These are phyloP conservation scores for Gephyroberyx darwinii DNA, from an alignment of 2,797 vertebrate species.

Conservation along the genomic window DNA sequence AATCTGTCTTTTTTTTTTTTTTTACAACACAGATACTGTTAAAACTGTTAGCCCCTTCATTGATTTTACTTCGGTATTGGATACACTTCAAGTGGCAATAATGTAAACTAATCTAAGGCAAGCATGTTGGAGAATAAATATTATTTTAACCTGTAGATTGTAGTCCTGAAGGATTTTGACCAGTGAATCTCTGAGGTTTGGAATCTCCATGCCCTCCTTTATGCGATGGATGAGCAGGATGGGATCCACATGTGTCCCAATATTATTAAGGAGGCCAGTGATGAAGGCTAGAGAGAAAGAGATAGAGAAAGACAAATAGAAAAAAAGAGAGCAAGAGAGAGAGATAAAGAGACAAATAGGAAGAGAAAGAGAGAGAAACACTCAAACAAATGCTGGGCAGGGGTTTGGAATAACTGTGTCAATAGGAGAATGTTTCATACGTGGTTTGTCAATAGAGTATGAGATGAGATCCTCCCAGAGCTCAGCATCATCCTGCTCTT, in stretches of 20 bases:
- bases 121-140: neutral
- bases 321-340: neutral
- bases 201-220: slow-evolving; percentile 99
- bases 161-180: slow-evolving; percentile 99
- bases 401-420: neutral
- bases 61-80: neutral
- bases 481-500: slow-evolving; percentile 97
- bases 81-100: too few species aligned
- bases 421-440: slow-evolving; percentile 76
- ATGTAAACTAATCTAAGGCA: neutral
- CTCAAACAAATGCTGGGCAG: neutral
- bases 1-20: too few species aligned
- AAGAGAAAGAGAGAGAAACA: neutral
- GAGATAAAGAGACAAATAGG: neutral
- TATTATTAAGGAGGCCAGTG: slow-evolving; percentile 97
- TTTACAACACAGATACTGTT: neutral
- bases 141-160: slow-evolving; percentile 90
- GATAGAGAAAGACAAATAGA: neutral
- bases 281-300: slow-evolving; percentile 87
- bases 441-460: slow-evolving; percentile 98
- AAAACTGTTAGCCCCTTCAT: neutral
- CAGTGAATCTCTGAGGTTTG: slow-evolving; percentile 95
- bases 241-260: slow-evolving; percentile 97
- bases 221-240: slow-evolving; percentile 97
- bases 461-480: slow-evolving; percentile 98